Evolutionary conservation across 2,113 vertebrate genomes (phyloP), one percentile per base, ranked within the genome.

Genomic region (Sardina pilchardus): DNA sequence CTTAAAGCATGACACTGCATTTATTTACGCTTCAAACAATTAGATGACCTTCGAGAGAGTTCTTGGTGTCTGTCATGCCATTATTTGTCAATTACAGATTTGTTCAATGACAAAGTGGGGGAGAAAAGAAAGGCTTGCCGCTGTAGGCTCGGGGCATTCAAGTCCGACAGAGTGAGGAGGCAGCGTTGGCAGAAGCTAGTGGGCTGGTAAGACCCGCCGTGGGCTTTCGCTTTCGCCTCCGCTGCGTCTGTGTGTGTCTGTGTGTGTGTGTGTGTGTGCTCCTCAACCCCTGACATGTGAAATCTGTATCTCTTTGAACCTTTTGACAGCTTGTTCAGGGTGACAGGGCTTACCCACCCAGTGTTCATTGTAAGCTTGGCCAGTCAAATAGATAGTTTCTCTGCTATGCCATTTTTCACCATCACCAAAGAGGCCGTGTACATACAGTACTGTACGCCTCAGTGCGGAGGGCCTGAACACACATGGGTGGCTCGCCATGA

Each of bases 301-400:
- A 90, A 86, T 88, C 90, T 89, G 91, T 90, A 88, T 93, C 67
- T 84, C 87, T 91, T 91, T 92, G 89, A 94, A 91, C 92, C 80
- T 50, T 8, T 86, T 92, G 93, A 91, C 92, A 92, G 91, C 90
- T 90, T 50, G 39, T 89, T 83, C 86, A 88, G 91, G 88, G 53
- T 81, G 84, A 88, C 88, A 88, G 1, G 85, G 86, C 82, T 85
- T 71, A 43, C 84, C 30, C 30, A 19, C 85, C 83, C 86, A 87
- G 63, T 84, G 84, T 85, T 88, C 88, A 87, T 85, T 90, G n/a
- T 30, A 71, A 30, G 63, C 63, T 71, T 71, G 63, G 63, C 63
- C 63, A 71, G 63, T 71, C 63, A 71, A 71, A 71, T 50, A 48
- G 83, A 24, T 67, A 81, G 83, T 12, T 83, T 81, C 78, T 19